Evolutionary conservation across 2,888 invertebrate species (phyloP), one percentile per base, ranked within the genome.

Genomic region (Pammene aurita): DNA sequence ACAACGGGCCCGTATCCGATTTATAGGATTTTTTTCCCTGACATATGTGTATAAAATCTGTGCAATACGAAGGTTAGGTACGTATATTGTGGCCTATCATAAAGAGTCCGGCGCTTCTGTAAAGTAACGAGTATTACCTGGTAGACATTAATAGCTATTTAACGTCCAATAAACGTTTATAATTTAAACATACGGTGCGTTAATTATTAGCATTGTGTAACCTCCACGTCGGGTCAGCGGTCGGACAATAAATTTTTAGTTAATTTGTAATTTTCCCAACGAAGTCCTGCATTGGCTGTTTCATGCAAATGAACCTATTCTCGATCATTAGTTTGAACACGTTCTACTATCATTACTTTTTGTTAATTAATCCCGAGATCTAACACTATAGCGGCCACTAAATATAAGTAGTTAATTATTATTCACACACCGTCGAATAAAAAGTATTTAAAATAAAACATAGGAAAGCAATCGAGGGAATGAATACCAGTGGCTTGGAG

Each of bases 231-330:
- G 73, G 71, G 61, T 64, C 71, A 63, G 72, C 71, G 74, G 74
- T 72, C 73, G 72, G 73, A 79, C 78, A 80, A 87, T 87, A 78
- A 78, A 77, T 88, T 88, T 88, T 88, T 85, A 80, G 87, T 89
- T 87, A 89, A 90, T 91, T 91, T 90, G 90, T 91, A 88, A 88
- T 90, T 90, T 90, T 86, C 89, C 78, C 87, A 86, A 91, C 91
- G 90, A 92, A 91, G 89, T 87, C 80, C 84, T 83, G 80, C 75
- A 77, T 82, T 84, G 86, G 83, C 85, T 91, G 91, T 92, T 92
- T 83, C 83, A 92, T 92, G 92, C 90, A 91, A 92, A 92, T 92
- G 90, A 92, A 87, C 78, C 84, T 85, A 88, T 88, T 88, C 88
- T 79, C 86, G 88, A 92, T 91, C 91, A 92, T 92, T 92, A 92